Evolutionary conservation across 2,113 vertebrate genomes (phyloP).

Genomic region (Gambusia affinis): DNA sequence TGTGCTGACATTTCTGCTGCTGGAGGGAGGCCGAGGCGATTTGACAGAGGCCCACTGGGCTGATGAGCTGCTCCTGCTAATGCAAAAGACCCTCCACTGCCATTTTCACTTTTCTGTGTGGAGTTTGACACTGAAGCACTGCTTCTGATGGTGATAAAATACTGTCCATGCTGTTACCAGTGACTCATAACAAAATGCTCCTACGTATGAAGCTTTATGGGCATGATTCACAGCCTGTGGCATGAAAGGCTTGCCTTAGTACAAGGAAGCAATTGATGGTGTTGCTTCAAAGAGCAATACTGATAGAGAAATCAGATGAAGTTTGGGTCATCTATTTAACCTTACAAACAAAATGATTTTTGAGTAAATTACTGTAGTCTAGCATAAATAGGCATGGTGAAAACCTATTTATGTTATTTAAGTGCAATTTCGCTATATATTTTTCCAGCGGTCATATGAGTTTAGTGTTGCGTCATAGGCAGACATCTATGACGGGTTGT

Average conservation of each 20-base stretch:
- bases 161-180: not conserved
- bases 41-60: slow-evolving; percentile 8
- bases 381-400: too few species aligned
- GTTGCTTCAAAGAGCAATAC: not conserved
- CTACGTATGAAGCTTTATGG: not conserved
- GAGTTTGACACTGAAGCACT: slow-evolving; percentile 10
- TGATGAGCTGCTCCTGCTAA: slow-evolving; percentile 14
- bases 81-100: slow-evolving; percentile 2
- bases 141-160: slow-evolving; percentile 2
- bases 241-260: not conserved
- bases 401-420: too few species aligned
- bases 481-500: not conserved
- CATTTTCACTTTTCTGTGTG: slow-evolving; percentile 9
- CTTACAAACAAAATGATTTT: too few species aligned
- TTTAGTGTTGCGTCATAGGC: not conserved
- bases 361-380: too few species aligned
- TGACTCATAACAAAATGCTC: not conserved
- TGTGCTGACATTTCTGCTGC: slow-evolving; percentile 53
- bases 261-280: not conserved
- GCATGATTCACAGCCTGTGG: not conserved
- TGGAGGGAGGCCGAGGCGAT: slow-evolving; percentile 12
- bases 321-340: not conserved
- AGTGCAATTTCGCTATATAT: too few species aligned
- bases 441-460: not conserved
- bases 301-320: not conserved